Evolutionary conservation across 2,797 vertebrate genomes (phyloP), one percentile per base, ranked within the genome.

Genomic region (Eupleurogrammus muticus): DNA sequence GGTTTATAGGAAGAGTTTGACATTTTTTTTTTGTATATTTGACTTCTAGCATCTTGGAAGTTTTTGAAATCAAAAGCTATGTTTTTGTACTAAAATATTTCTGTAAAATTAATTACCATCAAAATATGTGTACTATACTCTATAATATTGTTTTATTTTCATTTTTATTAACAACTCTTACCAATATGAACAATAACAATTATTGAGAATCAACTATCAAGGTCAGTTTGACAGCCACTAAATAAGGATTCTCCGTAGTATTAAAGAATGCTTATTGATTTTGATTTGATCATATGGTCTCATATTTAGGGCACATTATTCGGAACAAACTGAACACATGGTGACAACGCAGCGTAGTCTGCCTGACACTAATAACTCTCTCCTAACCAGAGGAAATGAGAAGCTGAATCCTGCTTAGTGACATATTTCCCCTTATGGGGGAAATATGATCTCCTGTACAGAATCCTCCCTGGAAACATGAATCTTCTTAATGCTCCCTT

Each of bases 401-500:
- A 69, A 52, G 73, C 73, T 81, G 78, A 89, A 76, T 74, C 77
- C 85, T 65, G 59, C 66, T 84, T 67, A 69, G 71, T 57, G 74
- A 75, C 73, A 40, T 23, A 59, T 81, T 80, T 79, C 65, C 66
- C 52, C 79, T 83, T 75, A 70, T 84, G 59, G 36, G 14, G 46
- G 57, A 77, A 84, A 80, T 76, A 58, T 59, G 52, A 79, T 80
- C 80, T 75, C 40, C 59, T 73, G 50, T 58, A 59, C 68, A 65
- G 75, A 81, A 78, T 80, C 65, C 67, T 59, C 70, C 47, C 36
- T 36, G 53, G 69, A 83, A 79, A 86, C 54, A 40, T 35, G 69
- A 86, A 80, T 83, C 83, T 71, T 84, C 67, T 70, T 75, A 79
- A 79, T 66, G 54, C 48, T 70, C 38, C 52, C 77, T 84, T 82